Evolutionary conservation across 2,113 vertebrate genomes (phyloP).

Genomic region (Psilopsiagon aurifrons): DNA sequence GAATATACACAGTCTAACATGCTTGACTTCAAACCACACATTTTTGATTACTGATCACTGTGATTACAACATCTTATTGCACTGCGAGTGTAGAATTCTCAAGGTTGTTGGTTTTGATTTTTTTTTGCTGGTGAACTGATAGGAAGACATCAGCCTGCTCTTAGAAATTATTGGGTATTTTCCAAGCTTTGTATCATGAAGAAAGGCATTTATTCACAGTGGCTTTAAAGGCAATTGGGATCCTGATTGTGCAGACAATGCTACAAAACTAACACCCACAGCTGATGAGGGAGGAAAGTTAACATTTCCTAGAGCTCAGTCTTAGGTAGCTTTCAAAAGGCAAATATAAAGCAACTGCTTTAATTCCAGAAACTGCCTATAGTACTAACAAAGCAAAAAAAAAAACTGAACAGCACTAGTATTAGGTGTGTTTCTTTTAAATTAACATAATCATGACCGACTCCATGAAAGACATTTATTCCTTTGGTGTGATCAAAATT

Average conservation of each 20-base stretch:
- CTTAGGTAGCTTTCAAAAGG: neutral
- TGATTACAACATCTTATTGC: neutral
- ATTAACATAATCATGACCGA: neutral
- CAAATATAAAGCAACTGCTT: neutral
- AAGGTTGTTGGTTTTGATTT: accelerated
- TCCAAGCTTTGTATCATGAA: neutral
- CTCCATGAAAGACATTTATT: neutral
- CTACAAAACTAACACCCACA: neutral
- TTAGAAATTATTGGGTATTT: neutral
- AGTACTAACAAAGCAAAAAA: neutral
- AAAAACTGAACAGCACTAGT: neutral
- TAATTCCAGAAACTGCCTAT: neutral
- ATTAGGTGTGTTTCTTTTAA: neutral
- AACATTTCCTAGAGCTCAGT: neutral
- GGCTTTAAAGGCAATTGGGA: conserved; percentile 3
- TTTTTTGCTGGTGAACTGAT: neutral
- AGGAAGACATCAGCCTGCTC: neutral
- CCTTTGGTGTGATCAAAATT: neutral
- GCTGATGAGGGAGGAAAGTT: neutral
- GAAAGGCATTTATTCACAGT: neutral
- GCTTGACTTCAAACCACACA: neutral
- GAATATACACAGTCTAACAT: neutral
- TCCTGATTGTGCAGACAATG: neutral
- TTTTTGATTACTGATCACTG: conserved; percentile 6
- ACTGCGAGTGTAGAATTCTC: neutral